These are phyloP conservation scores for Agrypnus murinus DNA, from an alignment of 2,888 invertebrate genomes.

Conservation along the genomic window DNA sequence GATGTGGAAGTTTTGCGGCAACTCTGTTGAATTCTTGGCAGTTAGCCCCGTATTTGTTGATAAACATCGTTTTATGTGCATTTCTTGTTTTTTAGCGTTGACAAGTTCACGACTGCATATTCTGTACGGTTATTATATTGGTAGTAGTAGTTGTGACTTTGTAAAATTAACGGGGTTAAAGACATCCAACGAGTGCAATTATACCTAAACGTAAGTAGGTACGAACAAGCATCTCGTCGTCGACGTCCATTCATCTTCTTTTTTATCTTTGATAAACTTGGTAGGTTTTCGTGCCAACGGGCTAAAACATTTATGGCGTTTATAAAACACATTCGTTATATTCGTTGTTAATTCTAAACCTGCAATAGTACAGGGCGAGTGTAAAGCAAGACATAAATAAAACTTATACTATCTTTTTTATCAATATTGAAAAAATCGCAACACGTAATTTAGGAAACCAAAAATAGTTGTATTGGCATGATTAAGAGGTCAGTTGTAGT, in stretches of 20 bases:
- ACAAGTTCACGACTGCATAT: conserved; percentile 29
- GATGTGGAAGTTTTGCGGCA: neutral
- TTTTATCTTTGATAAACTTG: neutral
- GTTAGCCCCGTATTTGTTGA: conserved; percentile 45
- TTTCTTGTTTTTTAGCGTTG: conserved; percentile 36
- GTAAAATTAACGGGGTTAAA: conserved; percentile 14
- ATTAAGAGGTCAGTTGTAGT: too few species aligned
- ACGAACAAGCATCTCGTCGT: neutral
- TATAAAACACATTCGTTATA: too few species aligned
- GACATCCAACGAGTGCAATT: neutral
- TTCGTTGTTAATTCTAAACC: too few species aligned
- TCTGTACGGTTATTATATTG: neutral
- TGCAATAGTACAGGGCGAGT: too few species aligned
- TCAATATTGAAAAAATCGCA: too few species aligned
- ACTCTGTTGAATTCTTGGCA: conserved; percentile 46
- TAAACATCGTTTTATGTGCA: conserved; percentile 50
- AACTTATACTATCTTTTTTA: too few species aligned
- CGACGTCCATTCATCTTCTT: neutral
- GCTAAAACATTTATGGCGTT: too few species aligned
- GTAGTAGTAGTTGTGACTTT: neutral
- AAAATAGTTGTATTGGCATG: too few species aligned
- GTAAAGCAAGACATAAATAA: too few species aligned
- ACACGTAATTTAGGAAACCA: too few species aligned
- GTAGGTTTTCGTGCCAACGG: neutral
- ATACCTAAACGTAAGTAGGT: neutral